These are phyloP conservation scores for Philereme vetulata DNA, from an alignment of 2,888 invertebrate genomes.

Conservation along the genomic window DNA sequence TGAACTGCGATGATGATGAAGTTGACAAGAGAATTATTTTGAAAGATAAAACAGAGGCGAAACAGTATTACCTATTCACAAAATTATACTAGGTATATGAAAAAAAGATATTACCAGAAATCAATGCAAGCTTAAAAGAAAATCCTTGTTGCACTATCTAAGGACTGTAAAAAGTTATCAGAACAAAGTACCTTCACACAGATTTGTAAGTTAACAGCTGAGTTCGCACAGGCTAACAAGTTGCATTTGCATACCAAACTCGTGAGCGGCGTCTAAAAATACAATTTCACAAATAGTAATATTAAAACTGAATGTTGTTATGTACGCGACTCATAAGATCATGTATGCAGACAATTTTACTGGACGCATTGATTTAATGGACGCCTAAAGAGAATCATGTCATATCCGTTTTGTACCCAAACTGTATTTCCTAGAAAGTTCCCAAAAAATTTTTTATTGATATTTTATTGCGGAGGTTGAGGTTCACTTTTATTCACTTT, in stretches of 20 bases:
- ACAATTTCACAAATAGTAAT: slow-evolving; percentile 58
- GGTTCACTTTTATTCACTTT: too few species aligned
- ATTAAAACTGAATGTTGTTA: slow-evolving; percentile 36
- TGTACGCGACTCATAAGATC: slow-evolving; percentile 22
- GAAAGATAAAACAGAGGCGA: background rate
- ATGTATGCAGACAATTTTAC: slow-evolving; percentile 13
- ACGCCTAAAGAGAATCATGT: too few species aligned
- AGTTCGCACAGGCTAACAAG: slow-evolving; percentile 58
- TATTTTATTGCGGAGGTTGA: too few species aligned
- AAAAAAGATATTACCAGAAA: background rate
- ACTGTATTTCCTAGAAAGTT: too few species aligned
- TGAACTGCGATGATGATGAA: background rate
- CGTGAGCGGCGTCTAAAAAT: slow-evolving; percentile 68
- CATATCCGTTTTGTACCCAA: too few species aligned
- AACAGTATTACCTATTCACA: too few species aligned
- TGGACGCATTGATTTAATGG: slow-evolving; percentile 3
- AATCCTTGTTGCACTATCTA: slow-evolving; percentile 11
- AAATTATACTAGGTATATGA: too few species aligned
- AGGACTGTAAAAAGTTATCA: slow-evolving; percentile 8
- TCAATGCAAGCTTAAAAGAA: background rate
- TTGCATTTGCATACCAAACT: slow-evolving; percentile 68
- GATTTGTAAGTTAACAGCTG: slow-evolving; percentile 41
- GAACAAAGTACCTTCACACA: slow-evolving; percentile 22
- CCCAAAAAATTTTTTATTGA: too few species aligned
- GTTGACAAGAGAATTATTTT: background rate